Base-by-base conservation (phyloP, 1,140 invertebrate species). In the Chelonus insularis region DNA sequence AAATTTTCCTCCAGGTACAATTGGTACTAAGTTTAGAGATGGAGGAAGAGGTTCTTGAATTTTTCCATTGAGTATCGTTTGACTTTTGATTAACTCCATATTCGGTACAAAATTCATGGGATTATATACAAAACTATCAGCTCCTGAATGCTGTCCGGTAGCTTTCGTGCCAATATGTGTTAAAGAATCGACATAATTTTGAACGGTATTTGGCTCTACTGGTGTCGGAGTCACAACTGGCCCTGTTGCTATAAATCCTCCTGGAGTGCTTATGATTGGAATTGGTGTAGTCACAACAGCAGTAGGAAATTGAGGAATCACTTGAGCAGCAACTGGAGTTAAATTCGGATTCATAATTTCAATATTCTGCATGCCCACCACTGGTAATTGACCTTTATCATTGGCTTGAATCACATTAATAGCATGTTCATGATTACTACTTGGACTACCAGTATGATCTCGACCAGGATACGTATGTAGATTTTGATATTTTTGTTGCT, bases 31-130 rank as follows among this genome's bases (percentile, higher is more conserved):
- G 16, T 75, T 81, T 34, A 79, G 56, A 16, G 69, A 63, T 20
- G 72, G 69, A 2, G 75, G 75, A 14, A 78, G 14, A 1, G 62
- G 62, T 6, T 76, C 68, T 23, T 55, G 18, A 21, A 48, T 29
- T 54, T 80, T 79, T n/a, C 57, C 71, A 14, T 82, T 81, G 1
- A 79, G 62, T 8, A 70, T 57, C 3, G 67, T 66, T 18, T 81
- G 78, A 39, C 71, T 79, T 37, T 74, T 80, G 0, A 81, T 56
- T 3, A 80, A 55, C 43, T 81, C 77, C 18, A 69, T 32, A 58
- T 75, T 80, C 9, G 80, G 80, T 1, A 80, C 65, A 25, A 81
- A 82, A 12, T 80, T 76, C 14, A 82, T 78, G 0, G 80, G 79
- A 66, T 81, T 81, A 47, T 68, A 82, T 0, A 72, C 5, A 4